Evolutionary conservation across 2,797 vertebrate species (phyloP), one percentile per base, ranked within the genome.

Genomic region (Centroberyx gerrardi): DNA sequence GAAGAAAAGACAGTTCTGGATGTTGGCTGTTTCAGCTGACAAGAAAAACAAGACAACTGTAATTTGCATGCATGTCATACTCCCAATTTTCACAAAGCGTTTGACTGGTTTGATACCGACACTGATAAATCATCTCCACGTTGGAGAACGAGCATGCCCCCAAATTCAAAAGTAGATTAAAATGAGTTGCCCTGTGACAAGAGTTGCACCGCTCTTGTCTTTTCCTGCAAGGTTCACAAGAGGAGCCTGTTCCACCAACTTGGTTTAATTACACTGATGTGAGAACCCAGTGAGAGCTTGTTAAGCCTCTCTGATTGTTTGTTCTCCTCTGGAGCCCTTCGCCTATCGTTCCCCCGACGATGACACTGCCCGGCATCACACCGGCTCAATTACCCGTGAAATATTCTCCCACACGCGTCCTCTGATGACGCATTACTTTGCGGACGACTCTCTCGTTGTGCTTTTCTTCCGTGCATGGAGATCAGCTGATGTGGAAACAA

Each of bases 301-400:
- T 90, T 91, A 91, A 90, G 76, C 86, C 81, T 83, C 71, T 69
- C 61, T 84, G 88, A 90, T 90, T 90, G 86, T 52, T 68, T 79
- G 44, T 91, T 84, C 70, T 88, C 78, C 72, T 88, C 68, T n/a
- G 5, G 78, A 84, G 80, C 78, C 81, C 87, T 74, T 82, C 60
- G 51, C 81, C 86, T 60, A 62, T 74, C 78, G 81, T 69, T 77
- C 85, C 87, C 79, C 54, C 1, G 81, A 72, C 76, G 38, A 81
- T 53, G 78, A 87, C 70, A 77, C 81, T 65, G 77, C 78, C 87
- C 81, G 14, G 74, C 84, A 87, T 88, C 83, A 65, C 85, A 80
- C 76, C 78, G 15, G 78, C 83, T 82, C 88, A 84, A 91, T 93
- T 81, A 90, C 66, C 87, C 64, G 8, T 90, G 76, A 92, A 84